Evolutionary conservation across 2,113 vertebrate species (phyloP).

Genomic region (Piaya cayana): DNA sequence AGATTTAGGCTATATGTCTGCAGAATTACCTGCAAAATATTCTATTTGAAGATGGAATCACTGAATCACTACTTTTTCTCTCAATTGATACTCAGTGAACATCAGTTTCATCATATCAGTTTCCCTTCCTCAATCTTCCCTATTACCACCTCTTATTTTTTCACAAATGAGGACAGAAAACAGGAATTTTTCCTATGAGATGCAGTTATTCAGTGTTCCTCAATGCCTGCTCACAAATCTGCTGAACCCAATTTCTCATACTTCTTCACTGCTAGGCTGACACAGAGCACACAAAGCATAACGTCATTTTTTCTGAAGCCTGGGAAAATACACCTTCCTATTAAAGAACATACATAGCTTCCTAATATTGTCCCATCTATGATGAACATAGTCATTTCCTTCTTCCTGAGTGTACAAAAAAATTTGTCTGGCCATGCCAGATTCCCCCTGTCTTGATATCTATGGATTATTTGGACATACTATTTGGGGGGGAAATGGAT

Average conservation of each 20-base stretch:
- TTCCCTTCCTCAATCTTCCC: not conserved
- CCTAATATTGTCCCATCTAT: conserved; percentile 31
- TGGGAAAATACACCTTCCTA: not conserved
- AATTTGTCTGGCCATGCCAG: not conserved
- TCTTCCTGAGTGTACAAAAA: conserved; percentile 15
- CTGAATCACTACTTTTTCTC: not conserved
- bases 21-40: not conserved
- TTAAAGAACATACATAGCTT: conserved; percentile 10
- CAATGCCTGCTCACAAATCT: not conserved
- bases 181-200: not conserved
- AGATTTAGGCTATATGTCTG: not conserved
- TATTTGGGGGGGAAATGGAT: not conserved
- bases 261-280: not conserved
- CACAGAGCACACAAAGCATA: not conserved
- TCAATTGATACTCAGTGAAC: not conserved
- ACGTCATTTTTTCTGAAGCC: not conserved
- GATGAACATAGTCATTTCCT: conserved; percentile 34
- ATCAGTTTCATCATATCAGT: not conserved
- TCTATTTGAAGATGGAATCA: not conserved
- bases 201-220: not conserved
- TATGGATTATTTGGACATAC: not conserved
- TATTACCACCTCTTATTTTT: not conserved
- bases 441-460: not conserved
- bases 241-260: not conserved
- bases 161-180: not conserved